These are phyloP conservation scores for Dynastes grantii DNA, from an alignment of 2,888 invertebrate species.

Conservation along the genomic window DNA sequence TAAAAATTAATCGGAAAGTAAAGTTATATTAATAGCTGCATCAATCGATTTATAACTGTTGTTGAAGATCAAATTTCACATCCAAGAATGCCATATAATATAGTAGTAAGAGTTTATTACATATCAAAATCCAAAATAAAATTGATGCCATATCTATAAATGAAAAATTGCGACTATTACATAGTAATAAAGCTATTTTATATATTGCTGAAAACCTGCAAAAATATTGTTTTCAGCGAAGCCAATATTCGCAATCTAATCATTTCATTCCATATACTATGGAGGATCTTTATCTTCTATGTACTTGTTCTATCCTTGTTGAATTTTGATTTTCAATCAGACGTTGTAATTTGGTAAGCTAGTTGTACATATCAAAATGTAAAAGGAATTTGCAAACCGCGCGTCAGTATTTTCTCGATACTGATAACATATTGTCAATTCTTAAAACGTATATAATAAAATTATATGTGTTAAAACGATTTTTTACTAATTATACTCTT, in stretches of 20 bases:
- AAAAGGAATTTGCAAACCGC: constrained; percentile 25
- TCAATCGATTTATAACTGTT: constrained; percentile 47
- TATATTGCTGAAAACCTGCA: background rate
- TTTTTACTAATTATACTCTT: constrained; percentile 22
- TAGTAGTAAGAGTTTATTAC: background rate
- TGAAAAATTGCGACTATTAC: background rate
- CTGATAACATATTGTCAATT: constrained; percentile 52
- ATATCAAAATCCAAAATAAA: background rate
- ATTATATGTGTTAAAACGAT: constrained; percentile 35
- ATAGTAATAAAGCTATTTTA: constrained; percentile 7
- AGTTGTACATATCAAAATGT: constrained; percentile 58
- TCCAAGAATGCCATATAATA: background rate
- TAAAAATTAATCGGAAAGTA: constrained; percentile 67
- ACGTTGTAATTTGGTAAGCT: constrained; percentile 48
- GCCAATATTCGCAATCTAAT: background rate
- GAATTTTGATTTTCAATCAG: constrained; percentile 50
- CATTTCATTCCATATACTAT: background rate
- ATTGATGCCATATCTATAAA: background rate
- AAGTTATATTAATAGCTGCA: constrained; percentile 65
- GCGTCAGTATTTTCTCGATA: constrained; percentile 49
- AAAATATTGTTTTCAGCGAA: background rate
- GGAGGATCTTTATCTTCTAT: background rate
- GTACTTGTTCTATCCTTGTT: background rate
- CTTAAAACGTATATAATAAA: constrained; percentile 44
- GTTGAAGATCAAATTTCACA: constrained; percentile 48